Percentiles rank a stretch among this genome's conserved stretches.
phyloP scores from a whole-genome alignment of 2,888 invertebrate genomes.

The Xestia rhomboidea region DNA sequence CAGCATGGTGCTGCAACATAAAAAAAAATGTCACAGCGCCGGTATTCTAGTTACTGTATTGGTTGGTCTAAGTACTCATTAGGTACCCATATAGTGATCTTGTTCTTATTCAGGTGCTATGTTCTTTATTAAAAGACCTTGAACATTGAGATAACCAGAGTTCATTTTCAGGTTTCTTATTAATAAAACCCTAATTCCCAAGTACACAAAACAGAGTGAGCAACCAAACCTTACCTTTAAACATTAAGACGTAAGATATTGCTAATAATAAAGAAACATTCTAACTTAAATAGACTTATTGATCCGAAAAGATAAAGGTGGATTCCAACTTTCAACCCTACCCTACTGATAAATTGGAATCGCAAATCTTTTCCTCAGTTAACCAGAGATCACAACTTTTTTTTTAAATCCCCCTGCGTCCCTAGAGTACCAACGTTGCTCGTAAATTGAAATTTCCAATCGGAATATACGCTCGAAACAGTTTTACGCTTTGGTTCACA shows the following conservation, averaged over 20 bases:
- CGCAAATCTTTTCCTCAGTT: constrained; percentile 31
- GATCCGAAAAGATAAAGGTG: neutral
- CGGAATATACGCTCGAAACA: constrained; percentile 44
- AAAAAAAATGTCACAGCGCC: too few relatives aligned
- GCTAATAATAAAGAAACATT: neutral
- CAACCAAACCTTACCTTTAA: neutral
- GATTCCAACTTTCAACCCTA: neutral
- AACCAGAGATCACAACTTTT: constrained; percentile 41
- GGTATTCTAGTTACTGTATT: too few relatives aligned
- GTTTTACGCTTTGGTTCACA: constrained; percentile 51
- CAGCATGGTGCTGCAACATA: too few relatives aligned
- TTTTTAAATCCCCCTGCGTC: constrained; percentile 32
- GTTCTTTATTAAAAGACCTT: neutral
- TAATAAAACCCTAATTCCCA: neutral
- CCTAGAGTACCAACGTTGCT: constrained; percentile 32
- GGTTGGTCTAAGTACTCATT: neutral
- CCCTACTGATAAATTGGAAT: constrained; percentile 32
- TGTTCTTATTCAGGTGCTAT: neutral
- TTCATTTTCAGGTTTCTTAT: neutral
- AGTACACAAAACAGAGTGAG: neutral
- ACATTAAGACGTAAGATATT: neutral
- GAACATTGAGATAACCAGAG: neutral
- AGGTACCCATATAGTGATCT: neutral
- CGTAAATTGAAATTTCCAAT: constrained; percentile 63
- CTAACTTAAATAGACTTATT: neutral